Evolutionary conservation across 2,888 invertebrate species (phyloP).

Genomic region (Drymonia ruficornis): DNA sequence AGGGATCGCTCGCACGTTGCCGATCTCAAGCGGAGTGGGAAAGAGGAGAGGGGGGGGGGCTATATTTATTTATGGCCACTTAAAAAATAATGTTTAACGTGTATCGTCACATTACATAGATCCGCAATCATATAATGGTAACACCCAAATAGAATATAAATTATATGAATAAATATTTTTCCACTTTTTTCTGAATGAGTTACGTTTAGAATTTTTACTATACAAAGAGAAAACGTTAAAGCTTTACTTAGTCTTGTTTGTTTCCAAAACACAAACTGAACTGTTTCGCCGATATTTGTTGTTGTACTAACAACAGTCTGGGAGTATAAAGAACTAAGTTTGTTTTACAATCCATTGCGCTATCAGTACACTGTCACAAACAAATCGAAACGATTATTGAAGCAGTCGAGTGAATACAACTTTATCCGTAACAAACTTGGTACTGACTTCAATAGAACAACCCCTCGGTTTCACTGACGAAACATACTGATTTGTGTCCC

Average conservation of each 20-base stretch:
- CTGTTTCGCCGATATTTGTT: constrained; percentile 6
- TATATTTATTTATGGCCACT: too few relatives aligned
- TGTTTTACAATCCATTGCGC: constrained; percentile 11
- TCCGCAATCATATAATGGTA: too few relatives aligned
- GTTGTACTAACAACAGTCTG: constrained; percentile 7
- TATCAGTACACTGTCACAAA: constrained; percentile 3
- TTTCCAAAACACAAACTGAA: constrained; percentile 12
- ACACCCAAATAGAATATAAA: too few relatives aligned
- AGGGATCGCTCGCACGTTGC: too few relatives aligned
- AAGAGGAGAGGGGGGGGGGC: too few relatives aligned
- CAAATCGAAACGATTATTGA: constrained; percentile 8
- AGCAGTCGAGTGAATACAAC: constrained; percentile 3
- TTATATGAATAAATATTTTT: too few relatives aligned
- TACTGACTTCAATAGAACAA: not conserved
- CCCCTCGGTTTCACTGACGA: not conserved
- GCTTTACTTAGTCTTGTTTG: constrained; percentile 11
- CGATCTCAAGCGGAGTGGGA: too few relatives aligned
- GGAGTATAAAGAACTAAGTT: constrained; percentile 7
- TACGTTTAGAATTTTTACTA: not conserved
- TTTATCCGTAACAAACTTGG: not conserved
- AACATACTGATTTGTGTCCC: not conserved
- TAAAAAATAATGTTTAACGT: too few relatives aligned
- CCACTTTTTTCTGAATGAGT: too few relatives aligned
- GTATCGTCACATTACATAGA: too few relatives aligned
- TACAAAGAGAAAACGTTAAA: not conserved